These are phyloP conservation scores for Pseudocheirus occidentalis DNA, from an alignment of 2,797 vertebrate species.

Conservation along the genomic window DNA sequence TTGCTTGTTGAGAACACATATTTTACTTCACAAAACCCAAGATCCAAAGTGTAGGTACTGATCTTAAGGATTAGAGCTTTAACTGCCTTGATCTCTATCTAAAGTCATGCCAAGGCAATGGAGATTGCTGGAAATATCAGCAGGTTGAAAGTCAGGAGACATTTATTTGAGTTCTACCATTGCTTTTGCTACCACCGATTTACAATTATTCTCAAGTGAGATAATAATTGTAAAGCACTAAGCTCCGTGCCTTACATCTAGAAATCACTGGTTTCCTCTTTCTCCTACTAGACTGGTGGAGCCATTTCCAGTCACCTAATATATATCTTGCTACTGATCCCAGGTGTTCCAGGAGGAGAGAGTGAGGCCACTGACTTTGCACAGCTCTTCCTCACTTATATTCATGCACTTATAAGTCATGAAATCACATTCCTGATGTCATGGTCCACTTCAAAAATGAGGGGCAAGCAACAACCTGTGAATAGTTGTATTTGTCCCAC, in stretches of 20 bases:
- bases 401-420: no score
- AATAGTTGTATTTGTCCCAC: no score
- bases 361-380: no score
- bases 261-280: not conserved
- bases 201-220: not conserved
- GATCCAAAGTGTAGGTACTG: not conserved
- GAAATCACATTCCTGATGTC: no score
- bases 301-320: no score
- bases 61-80: not conserved
- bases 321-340: no score
- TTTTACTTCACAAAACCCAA: not conserved
- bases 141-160: not conserved
- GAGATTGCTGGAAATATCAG: not conserved
- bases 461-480: no score
- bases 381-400: no score
- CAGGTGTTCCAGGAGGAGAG: no score
- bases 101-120: not conserved
- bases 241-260: not conserved
- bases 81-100: not conserved
- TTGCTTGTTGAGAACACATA: not conserved
- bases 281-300: not conserved
- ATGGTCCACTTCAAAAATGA: no score
- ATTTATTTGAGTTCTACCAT: not conserved
- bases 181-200: not conserved
- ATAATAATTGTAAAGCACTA: not conserved